Evolutionary conservation across 2,113 vertebrate species (phyloP).

Genomic region (Cairina moschata): DNA sequence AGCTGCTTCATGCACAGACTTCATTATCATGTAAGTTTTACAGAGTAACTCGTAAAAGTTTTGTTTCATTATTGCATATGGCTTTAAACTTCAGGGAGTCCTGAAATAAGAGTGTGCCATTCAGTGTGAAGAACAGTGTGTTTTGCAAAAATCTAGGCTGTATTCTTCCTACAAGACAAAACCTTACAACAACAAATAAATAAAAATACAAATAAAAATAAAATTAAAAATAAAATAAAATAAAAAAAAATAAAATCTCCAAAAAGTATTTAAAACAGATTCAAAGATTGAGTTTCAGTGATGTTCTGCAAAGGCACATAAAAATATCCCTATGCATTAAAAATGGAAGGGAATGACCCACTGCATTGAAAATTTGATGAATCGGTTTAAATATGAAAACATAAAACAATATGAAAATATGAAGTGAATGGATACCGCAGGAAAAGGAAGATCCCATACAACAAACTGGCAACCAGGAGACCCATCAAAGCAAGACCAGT

Average conservation of each 20-base stretch:
- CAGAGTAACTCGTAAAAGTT: not conserved
- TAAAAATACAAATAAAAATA: too few relatives aligned
- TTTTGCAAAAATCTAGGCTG: not conserved
- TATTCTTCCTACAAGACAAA: not conserved
- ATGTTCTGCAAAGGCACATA: not conserved
- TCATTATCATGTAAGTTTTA: not conserved
- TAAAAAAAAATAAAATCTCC: not conserved
- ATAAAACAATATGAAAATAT: not conserved
- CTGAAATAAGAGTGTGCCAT: not conserved
- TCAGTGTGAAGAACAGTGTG: not conserved
- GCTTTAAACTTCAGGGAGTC: not conserved
- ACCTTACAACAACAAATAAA: not conserved
- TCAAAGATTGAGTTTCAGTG: not conserved
- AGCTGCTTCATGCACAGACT: not conserved
- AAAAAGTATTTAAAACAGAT: not conserved
- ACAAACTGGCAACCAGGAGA: not conserved
- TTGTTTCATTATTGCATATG: accelerated
- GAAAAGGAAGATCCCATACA: not conserved
- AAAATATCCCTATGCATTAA: not conserved
- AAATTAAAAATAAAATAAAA: too few relatives aligned
- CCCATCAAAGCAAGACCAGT: not conserved
- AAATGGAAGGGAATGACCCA: not conserved
- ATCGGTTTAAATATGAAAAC: not conserved
- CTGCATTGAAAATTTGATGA: not conserved
- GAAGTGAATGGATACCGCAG: not conserved